Conservation (phyloP, 2,797 vertebrate genomes). For the Vireo griseus region DNA sequence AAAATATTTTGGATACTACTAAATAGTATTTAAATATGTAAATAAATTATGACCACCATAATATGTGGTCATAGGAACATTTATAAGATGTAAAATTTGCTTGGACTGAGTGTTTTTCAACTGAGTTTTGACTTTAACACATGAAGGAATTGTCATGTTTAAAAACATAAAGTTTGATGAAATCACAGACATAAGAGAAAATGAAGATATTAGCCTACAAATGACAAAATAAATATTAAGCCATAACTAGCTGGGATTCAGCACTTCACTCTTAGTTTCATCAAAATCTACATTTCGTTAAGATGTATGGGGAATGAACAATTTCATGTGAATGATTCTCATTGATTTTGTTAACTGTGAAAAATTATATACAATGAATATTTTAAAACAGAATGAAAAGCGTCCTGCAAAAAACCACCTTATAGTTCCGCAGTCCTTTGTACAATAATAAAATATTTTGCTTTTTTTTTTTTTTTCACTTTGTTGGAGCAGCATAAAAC, state of each 20-base stretch:
- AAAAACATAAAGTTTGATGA: not conserved
- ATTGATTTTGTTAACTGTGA: not conserved
- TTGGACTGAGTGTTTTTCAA: not conserved
- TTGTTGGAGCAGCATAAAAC: not conserved
- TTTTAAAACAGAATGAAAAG: not conserved
- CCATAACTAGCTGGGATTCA: not conserved
- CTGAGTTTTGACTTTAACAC: not conserved
- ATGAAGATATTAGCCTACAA: not conserved
- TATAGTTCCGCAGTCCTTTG: accelerated
- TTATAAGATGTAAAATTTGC: not conserved
- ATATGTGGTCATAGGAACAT: not conserved
- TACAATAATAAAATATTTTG: not conserved
- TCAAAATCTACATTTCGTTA: not conserved
- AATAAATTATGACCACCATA: no score
- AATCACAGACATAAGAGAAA: not conserved
- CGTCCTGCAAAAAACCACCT: accelerated
- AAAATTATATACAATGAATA: not conserved
- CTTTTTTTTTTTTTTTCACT: not conserved
- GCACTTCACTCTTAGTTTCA: not conserved
- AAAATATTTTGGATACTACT: not conserved
- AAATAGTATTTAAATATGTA: not conserved
- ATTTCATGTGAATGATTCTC: not conserved
- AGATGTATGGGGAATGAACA: accelerated
- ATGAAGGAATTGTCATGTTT: not conserved
- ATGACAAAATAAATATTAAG: not conserved